phyloP scores from a whole-genome alignment of 2,797 vertebrate species.

The Myotis daubentonii region DNA sequence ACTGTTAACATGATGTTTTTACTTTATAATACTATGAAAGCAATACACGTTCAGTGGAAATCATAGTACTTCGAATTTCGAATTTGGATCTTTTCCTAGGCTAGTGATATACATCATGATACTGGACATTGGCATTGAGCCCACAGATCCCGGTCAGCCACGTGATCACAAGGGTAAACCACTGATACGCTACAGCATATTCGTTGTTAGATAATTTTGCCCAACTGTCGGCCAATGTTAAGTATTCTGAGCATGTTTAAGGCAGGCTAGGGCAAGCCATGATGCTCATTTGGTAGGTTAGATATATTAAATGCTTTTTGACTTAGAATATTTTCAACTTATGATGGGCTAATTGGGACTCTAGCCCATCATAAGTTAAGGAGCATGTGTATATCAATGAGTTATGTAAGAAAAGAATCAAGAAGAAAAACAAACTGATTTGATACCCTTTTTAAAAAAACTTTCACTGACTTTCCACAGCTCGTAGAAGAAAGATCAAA shows the following conservation, averaged over 20 bases:
- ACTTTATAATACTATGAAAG: neutral
- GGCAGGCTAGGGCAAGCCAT: neutral
- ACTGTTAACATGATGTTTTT: neutral
- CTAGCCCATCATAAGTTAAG: neutral
- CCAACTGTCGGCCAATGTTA: neutral
- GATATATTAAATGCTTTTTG: neutral
- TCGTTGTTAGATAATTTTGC: neutral
- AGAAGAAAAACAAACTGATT: neutral
- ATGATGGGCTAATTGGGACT: neutral
- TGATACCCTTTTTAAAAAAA: neutral
- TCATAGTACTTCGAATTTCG: neutral
- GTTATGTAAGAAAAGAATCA: neutral
- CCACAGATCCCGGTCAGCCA: neutral
- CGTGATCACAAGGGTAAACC: neutral
- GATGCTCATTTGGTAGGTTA: neutral
- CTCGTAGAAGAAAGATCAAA: neutral
- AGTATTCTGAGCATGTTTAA: neutral
- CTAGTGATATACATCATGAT: neutral
- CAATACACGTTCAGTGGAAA: neutral
- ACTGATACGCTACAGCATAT: neutral
- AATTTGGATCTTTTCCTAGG: neutral
- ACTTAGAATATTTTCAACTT: neutral
- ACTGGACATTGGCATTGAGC: neutral
- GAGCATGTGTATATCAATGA: neutral
- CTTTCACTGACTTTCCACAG: neutral